Evolutionary conservation across 2,888 invertebrate genomes (phyloP).

Genomic region (Eugnorisma glareosa): DNA sequence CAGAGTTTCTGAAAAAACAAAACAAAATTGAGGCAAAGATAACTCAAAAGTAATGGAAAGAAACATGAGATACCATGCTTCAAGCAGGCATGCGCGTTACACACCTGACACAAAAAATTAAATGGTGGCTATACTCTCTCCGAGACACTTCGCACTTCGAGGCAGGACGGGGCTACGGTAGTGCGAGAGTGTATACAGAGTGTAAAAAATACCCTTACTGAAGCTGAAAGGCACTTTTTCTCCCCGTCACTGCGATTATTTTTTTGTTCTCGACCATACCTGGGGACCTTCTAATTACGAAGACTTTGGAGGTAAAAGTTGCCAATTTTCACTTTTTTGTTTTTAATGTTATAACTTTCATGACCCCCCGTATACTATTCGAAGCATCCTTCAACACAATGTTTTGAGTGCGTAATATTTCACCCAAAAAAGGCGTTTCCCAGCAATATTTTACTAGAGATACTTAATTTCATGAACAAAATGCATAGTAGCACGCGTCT

Average conservation of each 20-base stretch:
- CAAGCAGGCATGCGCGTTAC: conserved; percentile 18
- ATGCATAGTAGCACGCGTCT: background rate
- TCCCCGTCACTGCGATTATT: background rate
- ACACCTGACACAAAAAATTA: background rate
- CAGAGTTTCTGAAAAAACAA: conserved; percentile 80
- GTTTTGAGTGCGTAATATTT: background rate
- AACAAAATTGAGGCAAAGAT: conserved; percentile 62
- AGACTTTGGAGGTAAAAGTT: background rate
- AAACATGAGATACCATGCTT: conserved; percentile 32
- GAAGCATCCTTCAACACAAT: background rate
- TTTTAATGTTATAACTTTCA: background rate
- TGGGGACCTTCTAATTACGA: background rate
- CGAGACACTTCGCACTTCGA: background rate
- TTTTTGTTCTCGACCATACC: background rate
- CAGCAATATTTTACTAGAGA: too few relatives aligned
- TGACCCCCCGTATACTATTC: background rate
- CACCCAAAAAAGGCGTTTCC: too few relatives aligned
- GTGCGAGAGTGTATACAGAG: background rate
- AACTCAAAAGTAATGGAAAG: conserved; percentile 30
- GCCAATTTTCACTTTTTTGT: background rate
- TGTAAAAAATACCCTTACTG: background rate
- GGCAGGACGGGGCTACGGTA: background rate
- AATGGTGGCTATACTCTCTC: background rate
- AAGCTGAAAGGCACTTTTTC: background rate
- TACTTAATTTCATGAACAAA: too few relatives aligned